Conservation (phyloP, 2,797 vertebrate species). For the Pipistrellus nathusii region DNA sequence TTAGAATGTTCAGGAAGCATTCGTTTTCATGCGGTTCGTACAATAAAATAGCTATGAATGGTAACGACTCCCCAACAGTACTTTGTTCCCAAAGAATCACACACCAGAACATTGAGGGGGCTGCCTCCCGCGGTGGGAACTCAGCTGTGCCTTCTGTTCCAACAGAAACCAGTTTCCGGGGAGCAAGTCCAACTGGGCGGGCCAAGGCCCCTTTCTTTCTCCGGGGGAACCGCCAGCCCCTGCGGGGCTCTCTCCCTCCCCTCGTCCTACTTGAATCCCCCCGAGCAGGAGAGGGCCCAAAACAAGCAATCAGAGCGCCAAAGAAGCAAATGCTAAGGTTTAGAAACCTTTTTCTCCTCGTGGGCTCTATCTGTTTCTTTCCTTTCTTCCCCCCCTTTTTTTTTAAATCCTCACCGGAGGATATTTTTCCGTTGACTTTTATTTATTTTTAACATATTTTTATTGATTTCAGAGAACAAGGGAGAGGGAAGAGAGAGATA, state of each 20-base stretch:
- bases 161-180: constrained; percentile 61
- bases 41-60: constrained; percentile 74
- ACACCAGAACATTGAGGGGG: constrained; percentile 81
- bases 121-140: constrained; percentile 67
- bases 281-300: too few species aligned
- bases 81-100: constrained; percentile 77
- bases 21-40: constrained; percentile 63
- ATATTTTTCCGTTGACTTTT: too few species aligned
- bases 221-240: not conserved
- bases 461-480: too few species aligned
- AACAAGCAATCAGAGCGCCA: not conserved
- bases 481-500: too few species aligned
- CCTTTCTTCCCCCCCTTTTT: too few species aligned
- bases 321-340: not conserved
- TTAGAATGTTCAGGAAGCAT: constrained; percentile 65
- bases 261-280: too few species aligned
- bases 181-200: constrained; percentile 44
- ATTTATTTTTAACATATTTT: too few species aligned
- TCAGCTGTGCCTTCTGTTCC: constrained; percentile 75
- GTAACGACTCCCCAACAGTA: constrained; percentile 73
- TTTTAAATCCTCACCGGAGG: too few species aligned
- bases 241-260: not conserved
- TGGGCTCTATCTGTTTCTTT: not conserved
- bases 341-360: not conserved
- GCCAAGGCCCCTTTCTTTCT: constrained; percentile 2